Percentiles rank a stretch among this genome's conserved stretches.
Evolutionary conservation across 2,113 vertebrate species (phyloP).

Genomic region (Xenopus borealis): DNA sequence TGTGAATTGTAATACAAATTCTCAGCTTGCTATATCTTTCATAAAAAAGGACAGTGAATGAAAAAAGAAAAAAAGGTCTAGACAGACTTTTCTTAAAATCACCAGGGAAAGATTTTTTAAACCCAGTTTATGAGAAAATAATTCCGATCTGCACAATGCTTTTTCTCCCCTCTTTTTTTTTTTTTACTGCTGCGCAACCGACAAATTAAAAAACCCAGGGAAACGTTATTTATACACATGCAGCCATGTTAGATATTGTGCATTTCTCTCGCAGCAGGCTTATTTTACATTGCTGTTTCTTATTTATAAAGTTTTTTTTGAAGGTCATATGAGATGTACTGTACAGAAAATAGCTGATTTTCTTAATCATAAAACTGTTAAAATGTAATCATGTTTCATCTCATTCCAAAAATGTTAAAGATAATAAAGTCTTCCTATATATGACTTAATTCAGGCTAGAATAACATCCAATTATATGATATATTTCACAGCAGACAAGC

Average conservation of each 20-base stretch:
- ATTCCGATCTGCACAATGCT: conserved; percentile 66
- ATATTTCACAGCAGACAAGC: too few species aligned
- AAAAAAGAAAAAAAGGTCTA: conserved; percentile 63
- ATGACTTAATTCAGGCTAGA: too few species aligned
- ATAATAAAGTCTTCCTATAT: not conserved
- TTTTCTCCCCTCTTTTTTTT: conserved; percentile 41
- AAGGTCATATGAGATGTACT: conserved; percentile 48
- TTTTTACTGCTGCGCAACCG: conserved; percentile 50
- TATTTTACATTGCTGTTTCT: conserved; percentile 57
- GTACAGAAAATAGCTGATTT: conserved; percentile 24
- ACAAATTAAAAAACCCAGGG: conserved; percentile 58
- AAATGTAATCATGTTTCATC: conserved; percentile 20
- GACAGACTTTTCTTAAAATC: conserved; percentile 68
- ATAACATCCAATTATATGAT: too few species aligned
- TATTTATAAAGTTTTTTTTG: conserved; percentile 53
- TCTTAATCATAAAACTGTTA: conserved; percentile 36
- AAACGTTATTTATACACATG: conserved; percentile 57
- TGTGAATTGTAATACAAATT: conserved; percentile 66
- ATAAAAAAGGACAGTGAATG: conserved; percentile 56
- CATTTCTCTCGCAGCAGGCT: conserved; percentile 51
- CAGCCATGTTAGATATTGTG: conserved; percentile 57
- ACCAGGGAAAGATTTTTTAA: conserved; percentile 64
- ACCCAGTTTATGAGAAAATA: conserved; percentile 69
- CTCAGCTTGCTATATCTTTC: conserved; percentile 63
- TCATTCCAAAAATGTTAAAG: not conserved